Conservation (phyloP, 2,113 vertebrate species). For the Pyrgilauda ruficollis region DNA sequence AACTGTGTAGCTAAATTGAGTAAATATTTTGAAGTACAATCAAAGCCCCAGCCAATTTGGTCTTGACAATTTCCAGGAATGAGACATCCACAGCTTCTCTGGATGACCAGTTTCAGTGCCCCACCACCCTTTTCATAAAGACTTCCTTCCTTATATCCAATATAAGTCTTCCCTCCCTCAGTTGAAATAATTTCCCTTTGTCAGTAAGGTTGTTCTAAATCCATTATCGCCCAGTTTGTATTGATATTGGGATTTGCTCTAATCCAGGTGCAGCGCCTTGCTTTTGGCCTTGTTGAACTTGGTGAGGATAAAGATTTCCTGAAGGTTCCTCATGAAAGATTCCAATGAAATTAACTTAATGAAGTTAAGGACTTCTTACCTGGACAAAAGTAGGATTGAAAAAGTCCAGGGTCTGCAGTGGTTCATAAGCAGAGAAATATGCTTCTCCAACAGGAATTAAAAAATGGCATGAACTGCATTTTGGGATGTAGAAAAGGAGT, state of each 20-base stretch:
- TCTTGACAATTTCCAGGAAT: neutral
- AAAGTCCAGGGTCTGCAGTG: neutral
- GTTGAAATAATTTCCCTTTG: neutral
- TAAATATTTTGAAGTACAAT: neutral
- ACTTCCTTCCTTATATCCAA: neutral
- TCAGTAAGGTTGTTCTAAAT: neutral
- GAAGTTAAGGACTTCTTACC: neutral
- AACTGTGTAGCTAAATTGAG: neutral
- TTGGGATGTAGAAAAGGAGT: neutral
- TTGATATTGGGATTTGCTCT: neutral
- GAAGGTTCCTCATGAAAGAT: neutral
- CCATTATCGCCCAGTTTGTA: neutral
- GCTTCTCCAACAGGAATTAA: neutral
- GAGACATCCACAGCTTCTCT: neutral
- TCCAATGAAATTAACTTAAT: neutral
- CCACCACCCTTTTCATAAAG: neutral
- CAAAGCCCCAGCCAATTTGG: neutral
- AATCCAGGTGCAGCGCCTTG: neutral
- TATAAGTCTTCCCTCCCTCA: neutral
- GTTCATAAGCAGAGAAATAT: neutral
- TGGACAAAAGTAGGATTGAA: neutral
- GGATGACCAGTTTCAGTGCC: neutral
- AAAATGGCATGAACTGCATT: neutral
- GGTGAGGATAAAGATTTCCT: neutral
- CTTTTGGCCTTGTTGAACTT: neutral